Evolutionary conservation across 53 echinoderm and acorn worm species (phyloP).

Genomic region (Antedon mediterranea): DNA sequence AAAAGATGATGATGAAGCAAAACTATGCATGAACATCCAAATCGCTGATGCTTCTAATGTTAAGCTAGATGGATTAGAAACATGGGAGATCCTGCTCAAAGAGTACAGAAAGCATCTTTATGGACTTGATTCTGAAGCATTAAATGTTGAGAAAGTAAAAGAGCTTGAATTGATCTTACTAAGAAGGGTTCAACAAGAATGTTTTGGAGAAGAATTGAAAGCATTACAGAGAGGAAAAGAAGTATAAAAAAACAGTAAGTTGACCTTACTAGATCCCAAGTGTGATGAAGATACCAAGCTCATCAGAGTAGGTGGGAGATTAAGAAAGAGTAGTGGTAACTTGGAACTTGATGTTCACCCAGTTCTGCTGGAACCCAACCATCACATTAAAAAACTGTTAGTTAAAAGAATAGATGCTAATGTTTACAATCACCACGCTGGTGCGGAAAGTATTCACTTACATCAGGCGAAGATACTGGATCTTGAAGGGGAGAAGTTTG

Average conservation of each 20-base stretch:
- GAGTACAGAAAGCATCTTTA: constrained; percentile 3
- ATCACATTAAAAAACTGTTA: constrained; percentile 3
- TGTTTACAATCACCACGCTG: constrained; percentile 10
- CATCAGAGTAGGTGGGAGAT: constrained; percentile 18
- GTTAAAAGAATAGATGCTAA: constrained; percentile 5
- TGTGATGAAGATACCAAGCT: constrained; percentile 6
- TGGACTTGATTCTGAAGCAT: neutral
- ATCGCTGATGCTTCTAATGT: neutral
- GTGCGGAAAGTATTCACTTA: constrained; percentile 9
- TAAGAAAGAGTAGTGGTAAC: constrained; percentile 2
- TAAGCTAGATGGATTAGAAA: neutral
- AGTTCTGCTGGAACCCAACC: constrained; percentile 10
- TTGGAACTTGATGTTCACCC: constrained; percentile 9
- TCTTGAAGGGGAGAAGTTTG: constrained; percentile 5
- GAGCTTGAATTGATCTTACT: constrained; percentile 5
- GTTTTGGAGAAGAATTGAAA: constrained; percentile 7
- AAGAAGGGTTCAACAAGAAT: constrained; percentile 5
- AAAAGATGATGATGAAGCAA: neutral
- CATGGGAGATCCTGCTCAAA: constrained; percentile 4
- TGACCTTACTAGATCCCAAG: constrained; percentile 5
- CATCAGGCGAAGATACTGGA: constrained; percentile 8
- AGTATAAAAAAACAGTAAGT: neutral
- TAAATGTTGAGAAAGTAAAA: constrained; percentile 6
- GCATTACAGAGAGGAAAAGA: neutral
- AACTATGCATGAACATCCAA: constrained; percentile 2